Conservation (phyloP, 2,113 vertebrate genomes). For the Rostratula benghalensis region DNA sequence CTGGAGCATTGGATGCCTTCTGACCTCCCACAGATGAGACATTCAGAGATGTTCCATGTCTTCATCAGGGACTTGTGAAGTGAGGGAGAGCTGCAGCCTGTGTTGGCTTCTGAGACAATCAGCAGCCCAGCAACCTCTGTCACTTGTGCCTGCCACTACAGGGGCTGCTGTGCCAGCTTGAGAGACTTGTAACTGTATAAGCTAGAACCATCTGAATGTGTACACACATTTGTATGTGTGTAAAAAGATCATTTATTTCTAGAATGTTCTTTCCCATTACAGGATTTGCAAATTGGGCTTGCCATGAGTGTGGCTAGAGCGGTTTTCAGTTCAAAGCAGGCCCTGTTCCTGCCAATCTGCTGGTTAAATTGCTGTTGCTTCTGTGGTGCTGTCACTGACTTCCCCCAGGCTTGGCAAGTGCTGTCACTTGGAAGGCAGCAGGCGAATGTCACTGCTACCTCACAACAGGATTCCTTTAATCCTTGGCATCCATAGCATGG, state of each 20-base stretch:
- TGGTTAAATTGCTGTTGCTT: neutral
- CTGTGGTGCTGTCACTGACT: neutral
- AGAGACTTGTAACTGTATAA: neutral
- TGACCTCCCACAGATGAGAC: neutral
- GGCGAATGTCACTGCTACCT: slow-evolving; percentile 40
- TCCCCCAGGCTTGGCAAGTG: neutral
- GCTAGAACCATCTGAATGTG: neutral
- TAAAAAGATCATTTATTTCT: neutral
- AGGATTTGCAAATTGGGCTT: neutral
- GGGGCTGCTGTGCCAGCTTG: neutral
- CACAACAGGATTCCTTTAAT: slow-evolving; percentile 58
- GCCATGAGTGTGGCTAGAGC: neutral
- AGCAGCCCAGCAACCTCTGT: neutral
- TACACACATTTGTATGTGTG: neutral
- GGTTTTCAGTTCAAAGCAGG: neutral
- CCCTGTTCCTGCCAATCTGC: neutral
- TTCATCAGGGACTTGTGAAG: neutral
- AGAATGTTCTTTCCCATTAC: neutral
- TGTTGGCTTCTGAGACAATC: neutral
- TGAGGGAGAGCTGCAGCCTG: neutral
- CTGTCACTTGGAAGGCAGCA: slow-evolving; percentile 41
- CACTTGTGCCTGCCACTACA: neutral
- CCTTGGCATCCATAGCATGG: slow-evolving; percentile 24
- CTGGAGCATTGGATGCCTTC: neutral
- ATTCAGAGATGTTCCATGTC: neutral